Percentiles rank a stretch among this genome's conserved stretches.
Conservation (phyloP, 1,140 invertebrate species). For the Watersipora subatra region DNA sequence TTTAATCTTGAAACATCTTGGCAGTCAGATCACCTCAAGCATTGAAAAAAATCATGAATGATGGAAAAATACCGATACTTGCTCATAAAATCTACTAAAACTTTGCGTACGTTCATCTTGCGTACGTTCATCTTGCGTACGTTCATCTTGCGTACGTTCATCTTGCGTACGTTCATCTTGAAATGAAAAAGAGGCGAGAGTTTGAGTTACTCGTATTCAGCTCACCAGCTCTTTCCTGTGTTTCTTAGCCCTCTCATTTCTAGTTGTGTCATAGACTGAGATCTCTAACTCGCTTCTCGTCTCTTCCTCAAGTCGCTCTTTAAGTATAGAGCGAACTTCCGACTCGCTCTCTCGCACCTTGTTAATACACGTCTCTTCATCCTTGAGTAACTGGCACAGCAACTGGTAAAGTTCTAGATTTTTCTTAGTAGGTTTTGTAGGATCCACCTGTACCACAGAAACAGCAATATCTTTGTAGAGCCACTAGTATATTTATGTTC, state of each 20-base stretch:
- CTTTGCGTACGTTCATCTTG: too few species aligned
- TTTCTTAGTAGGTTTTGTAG: slow-evolving; percentile 21
- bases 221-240: slow-evolving; percentile 36
- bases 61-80: too few species aligned
- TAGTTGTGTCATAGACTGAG: slow-evolving; percentile 39
- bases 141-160: too few species aligned
- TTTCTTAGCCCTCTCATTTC: slow-evolving; percentile 41
- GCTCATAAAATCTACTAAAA: too few species aligned
- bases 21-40: too few species aligned
- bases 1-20: too few species aligned
- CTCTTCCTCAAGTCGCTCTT: slow-evolving; percentile 34
- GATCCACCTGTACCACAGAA: slow-evolving; percentile 25
- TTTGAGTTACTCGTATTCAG: too few species aligned
- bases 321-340: slow-evolving; percentile 32
- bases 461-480: background rate
- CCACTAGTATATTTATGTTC: too few species aligned
- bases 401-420: slow-evolving; percentile 37
- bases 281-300: slow-evolving; percentile 28
- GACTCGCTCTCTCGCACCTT: slow-evolving; percentile 32
- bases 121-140: too few species aligned
- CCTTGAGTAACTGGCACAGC: slow-evolving; percentile 25
- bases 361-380: slow-evolving; percentile 27
- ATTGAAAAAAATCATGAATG: too few species aligned
- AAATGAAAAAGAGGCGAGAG: too few species aligned
- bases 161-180: too few species aligned